Evolutionary conservation across 2,888 invertebrate genomes (phyloP).

Genomic region (Spodoptera picta): DNA sequence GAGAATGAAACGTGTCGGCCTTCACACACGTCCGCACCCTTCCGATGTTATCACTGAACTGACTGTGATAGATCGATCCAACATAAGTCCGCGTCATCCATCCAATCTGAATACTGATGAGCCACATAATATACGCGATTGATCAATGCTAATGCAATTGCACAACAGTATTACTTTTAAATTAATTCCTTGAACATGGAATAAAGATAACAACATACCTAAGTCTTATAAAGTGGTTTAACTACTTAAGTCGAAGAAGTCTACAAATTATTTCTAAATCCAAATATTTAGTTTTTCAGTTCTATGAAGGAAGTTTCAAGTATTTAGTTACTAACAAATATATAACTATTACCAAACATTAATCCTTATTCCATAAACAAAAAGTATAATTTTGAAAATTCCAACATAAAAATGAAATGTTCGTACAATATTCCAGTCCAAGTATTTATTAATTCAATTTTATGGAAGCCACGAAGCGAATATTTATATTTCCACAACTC

Average conservation of each 20-base stretch:
- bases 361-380: too few species aligned
- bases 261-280: too few species aligned
- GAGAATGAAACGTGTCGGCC: constrained; percentile 26
- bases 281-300: too few species aligned
- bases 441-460: constrained; percentile 22
- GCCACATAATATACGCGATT: constrained; percentile 38
- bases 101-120: constrained; percentile 51
- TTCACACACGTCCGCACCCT: constrained; percentile 34
- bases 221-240: background rate
- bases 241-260: too few species aligned
- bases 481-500: constrained; percentile 28
- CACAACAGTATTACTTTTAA: constrained; percentile 6
- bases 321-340: too few species aligned
- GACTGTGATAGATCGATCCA: constrained; percentile 49
- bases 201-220: background rate
- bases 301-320: too few species aligned
- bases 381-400: too few species aligned
- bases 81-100: constrained; percentile 32
- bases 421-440: constrained; percentile 17
- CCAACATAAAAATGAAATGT: background rate
- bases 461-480: constrained; percentile 14
- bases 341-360: too few species aligned
- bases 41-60: constrained; percentile 43
- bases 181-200: constrained; percentile 10
- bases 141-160: constrained; percentile 43